Evolutionary conservation across 2,113 vertebrate genomes (phyloP).

Genomic region (Phylloscopus trochiloides): DNA sequence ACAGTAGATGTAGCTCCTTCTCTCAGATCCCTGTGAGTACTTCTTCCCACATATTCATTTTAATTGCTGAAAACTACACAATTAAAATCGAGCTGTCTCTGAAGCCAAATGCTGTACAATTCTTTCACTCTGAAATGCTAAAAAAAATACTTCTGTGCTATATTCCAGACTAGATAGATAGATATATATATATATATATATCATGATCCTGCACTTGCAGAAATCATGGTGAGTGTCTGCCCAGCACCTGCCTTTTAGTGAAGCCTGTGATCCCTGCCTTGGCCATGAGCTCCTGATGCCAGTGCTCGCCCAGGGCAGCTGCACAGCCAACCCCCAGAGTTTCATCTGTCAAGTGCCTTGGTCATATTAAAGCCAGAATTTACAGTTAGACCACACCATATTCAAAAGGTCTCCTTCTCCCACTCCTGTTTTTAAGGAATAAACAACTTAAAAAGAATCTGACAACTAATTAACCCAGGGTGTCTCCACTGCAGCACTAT

Average conservation of each 20-base stretch:
- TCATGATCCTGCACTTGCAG: background rate
- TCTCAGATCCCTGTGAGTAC: background rate
- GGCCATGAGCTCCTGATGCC: background rate
- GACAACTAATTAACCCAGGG: background rate
- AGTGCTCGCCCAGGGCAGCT: background rate
- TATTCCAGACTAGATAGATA: background rate
- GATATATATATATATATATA: background rate
- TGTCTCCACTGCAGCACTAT: background rate
- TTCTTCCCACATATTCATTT: background rate
- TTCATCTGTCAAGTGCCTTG: background rate
- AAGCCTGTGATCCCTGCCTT: background rate
- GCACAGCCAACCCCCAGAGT: background rate
- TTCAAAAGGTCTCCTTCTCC: background rate
- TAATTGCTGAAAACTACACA: background rate
- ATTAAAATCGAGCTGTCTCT: background rate
- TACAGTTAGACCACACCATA: background rate
- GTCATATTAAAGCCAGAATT: background rate
- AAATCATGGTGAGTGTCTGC: background rate
- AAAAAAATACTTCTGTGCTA: background rate
- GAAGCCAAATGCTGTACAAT: background rate
- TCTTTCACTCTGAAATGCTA: background rate
- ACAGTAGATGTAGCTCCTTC: background rate
- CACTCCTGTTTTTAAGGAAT: background rate
- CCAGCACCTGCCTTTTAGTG: background rate
- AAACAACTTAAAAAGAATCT: background rate